These are phyloP conservation scores for Leuciscus waleckii DNA, from an alignment of 2,797 vertebrate species.

Conservation along the genomic window DNA sequence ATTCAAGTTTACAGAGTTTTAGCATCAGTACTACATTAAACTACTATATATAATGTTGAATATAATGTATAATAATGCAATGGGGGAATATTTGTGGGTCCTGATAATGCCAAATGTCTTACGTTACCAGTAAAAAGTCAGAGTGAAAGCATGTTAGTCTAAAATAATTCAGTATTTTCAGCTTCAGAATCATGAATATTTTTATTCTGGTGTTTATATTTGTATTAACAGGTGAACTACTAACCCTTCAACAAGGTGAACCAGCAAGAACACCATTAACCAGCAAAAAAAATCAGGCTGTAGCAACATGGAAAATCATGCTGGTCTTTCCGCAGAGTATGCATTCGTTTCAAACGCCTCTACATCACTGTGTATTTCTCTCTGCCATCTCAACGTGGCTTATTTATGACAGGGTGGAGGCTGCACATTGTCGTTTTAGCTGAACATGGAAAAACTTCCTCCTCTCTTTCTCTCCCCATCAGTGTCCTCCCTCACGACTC, in stretches of 20 bases:
- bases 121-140: too few relatives aligned
- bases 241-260: not conserved
- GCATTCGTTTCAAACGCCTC: conserved; percentile 27
- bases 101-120: too few relatives aligned
- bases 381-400: conserved; percentile 47
- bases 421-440: conserved; percentile 66
- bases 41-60: too few relatives aligned
- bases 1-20: too few relatives aligned
- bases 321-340: not conserved
- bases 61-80: too few relatives aligned
- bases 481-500: conserved; percentile 47
- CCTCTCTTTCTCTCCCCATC: conserved; percentile 44
- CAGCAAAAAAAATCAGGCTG: not conserved
- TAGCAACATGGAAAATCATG: not conserved
- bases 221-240: too few relatives aligned
- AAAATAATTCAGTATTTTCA: too few relatives aligned
- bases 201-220: too few relatives aligned
- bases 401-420: conserved; percentile 63
- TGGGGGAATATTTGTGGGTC: too few relatives aligned
- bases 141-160: too few relatives aligned
- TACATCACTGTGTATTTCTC: conserved; percentile 7
- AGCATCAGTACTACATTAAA: too few relatives aligned
- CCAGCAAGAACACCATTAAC: not conserved
- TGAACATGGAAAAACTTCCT: conserved; percentile 45
- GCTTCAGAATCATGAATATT: too few relatives aligned